Evolutionary conservation across 2,113 vertebrate species (phyloP).

Genomic region (Cinclus mexicanus): DNA sequence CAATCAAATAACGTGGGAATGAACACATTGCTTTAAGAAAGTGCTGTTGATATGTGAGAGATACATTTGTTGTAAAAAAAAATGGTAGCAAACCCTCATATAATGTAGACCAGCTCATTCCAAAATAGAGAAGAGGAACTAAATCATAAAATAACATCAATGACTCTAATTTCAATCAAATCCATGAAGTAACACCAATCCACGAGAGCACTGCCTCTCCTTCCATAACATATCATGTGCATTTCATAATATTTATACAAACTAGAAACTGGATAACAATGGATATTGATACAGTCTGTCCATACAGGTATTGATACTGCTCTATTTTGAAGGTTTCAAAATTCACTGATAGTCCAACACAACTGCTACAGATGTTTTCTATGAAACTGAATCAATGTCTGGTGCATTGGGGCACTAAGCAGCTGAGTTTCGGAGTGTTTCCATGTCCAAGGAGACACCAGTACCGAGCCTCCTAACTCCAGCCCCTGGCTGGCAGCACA

Average conservation of each 20-base stretch:
- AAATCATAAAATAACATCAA: not conserved
- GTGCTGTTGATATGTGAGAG: not conserved
- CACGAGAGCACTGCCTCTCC: not conserved
- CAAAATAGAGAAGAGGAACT: not conserved
- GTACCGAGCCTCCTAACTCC: not conserved
- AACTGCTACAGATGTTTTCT: not conserved
- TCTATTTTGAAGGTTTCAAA: not conserved
- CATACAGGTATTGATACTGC: not conserved
- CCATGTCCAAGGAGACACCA: not conserved
- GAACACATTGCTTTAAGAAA: not conserved
- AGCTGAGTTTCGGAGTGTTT: not conserved
- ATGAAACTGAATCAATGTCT: not conserved
- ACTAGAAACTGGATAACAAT: not conserved
- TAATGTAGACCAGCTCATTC: not conserved
- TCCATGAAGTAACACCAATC: not conserved
- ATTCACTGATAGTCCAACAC: not conserved
- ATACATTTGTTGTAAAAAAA: not conserved
- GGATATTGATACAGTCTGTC: not conserved
- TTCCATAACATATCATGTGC: not conserved
- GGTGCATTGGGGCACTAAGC: not conserved
- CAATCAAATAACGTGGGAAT: not conserved
- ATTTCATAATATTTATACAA: not conserved
- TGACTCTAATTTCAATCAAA: not conserved
- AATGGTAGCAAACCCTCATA: not conserved
- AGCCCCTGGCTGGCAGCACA: not conserved